Base-by-base conservation (phyloP, 2,797 vertebrate genomes). In the Myotis findleyi region DNA sequence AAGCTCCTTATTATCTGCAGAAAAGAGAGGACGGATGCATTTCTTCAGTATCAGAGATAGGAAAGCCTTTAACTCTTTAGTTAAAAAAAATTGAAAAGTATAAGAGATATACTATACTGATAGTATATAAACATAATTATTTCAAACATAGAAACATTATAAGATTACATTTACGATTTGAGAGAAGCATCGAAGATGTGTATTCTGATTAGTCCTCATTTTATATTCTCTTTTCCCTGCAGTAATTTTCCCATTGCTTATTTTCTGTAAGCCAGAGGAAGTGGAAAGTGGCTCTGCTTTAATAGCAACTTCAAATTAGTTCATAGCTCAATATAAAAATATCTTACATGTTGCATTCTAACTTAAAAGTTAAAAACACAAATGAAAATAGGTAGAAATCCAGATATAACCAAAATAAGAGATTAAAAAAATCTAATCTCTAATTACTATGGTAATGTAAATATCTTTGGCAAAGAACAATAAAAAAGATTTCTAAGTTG, bases 1-100 rank as follows among this genome's bases (percentile, higher is more conserved):
- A 96, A 99, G 97, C 71, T 99, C 99, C 97, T 99, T 99, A 88
- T 98, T 99, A 97, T 98, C 98, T 98, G 97, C 25, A 93, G 84
- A 97, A 68, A 12, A 44, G 30, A 82, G 66, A 62, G 17, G 84
- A 53, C 8, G 85, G 69, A 82, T 71, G 66, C 2, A 36, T 41
- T 80, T 77, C 55, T 82, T 96, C 27, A 68, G 71, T 55, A 36
- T 53, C 27, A 89, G 85, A 91, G n/a, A 62, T 16, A 92, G 41
- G 9, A 38, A 73, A 53, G 23, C 23, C 38, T 83, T 83, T 72
- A 68, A 84, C 41, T 30, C 33, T 89, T 82, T 91, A 30, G 30
- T 71, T 64, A 80, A 93, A 66, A 72, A 13, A 69, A 88, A 72
- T 59, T 95, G 36, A 77, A 59, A 90, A 73, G 69, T 38, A 13